phyloP scores from a whole-genome alignment of 2,797 vertebrate genomes.

The Toxotes lorentzi region DNA sequence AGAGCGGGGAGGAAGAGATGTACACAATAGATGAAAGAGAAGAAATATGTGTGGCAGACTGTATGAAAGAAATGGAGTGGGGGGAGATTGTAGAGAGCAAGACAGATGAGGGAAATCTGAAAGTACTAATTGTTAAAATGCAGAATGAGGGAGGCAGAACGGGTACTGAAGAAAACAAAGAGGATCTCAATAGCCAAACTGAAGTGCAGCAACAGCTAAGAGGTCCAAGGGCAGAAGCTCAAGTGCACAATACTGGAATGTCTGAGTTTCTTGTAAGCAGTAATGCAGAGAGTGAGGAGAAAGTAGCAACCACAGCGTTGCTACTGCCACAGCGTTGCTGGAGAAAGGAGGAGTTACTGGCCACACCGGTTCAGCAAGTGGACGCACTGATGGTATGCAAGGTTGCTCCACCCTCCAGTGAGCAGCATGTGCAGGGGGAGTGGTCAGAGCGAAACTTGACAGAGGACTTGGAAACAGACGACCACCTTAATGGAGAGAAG shows the following conservation, averaged over 20 bases:
- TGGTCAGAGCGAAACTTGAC: slow-evolving; percentile 33
- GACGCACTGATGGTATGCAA: slow-evolving; percentile 68
- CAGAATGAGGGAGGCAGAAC: background rate
- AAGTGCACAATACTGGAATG: background rate
- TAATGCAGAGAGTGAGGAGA: slow-evolving; percentile 6
- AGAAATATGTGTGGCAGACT: background rate
- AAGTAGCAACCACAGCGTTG: background rate
- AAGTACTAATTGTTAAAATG: slow-evolving; percentile 1
- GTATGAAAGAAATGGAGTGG: background rate
- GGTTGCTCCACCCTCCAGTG: slow-evolving; percentile 53
- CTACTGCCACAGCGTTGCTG: no score
- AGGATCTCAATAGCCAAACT: background rate
- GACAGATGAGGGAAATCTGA: slow-evolving; percentile 9
- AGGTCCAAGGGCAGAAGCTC: background rate
- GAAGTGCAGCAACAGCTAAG: background rate
- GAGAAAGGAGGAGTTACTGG: slow-evolving; percentile 54
- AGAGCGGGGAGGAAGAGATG: slow-evolving; percentile 42
- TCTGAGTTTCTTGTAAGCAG: background rate
- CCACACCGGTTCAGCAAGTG: slow-evolving; percentile 73
- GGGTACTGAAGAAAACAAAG: background rate
- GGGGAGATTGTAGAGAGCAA: background rate
- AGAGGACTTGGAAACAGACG: slow-evolving; percentile 25
- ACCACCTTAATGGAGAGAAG: slow-evolving; percentile 6
- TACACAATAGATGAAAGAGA: slow-evolving; percentile 11
- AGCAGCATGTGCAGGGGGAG: slow-evolving; percentile 36